Evolutionary conservation across 1,140 invertebrate genomes (phyloP), one percentile per base, ranked within the genome.

Genomic region (Bombus pyrosoma): DNA sequence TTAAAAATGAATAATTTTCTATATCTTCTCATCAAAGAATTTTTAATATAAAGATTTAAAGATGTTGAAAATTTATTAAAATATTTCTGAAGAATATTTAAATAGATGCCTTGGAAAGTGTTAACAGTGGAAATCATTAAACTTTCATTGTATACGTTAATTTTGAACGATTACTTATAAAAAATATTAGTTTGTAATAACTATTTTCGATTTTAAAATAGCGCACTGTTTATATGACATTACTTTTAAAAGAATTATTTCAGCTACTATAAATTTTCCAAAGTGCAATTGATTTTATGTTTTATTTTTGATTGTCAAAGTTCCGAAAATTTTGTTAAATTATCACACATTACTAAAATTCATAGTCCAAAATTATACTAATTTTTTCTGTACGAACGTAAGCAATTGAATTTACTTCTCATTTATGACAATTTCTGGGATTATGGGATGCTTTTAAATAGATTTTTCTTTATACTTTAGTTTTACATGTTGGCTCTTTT

Each of bases 401-500:
- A 68, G 25, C 9, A 39, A 69, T 12, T 53, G 18, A 2, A 76
- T 59, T 12, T 32, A 37, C 10, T 39, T 37, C n/a, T 39, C 53
- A 66, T 37, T 57, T n/a, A 22, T 68, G 18, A 6, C 18, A 77
- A 68, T 53, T 68, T 76, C 3, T 72, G 59, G n/a, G 82, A 79
- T 84, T 43, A n/a, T 10, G n/a, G 47, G 76, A 53, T 59, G 57
- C n/a, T 43, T 79, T n/a, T 84, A 47, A 84, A 84, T 71, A 39
- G 77, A 79, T 39, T 47, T 59, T 73, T 41, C 77, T 39, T 80
- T 80, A 47, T 72, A 85, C 79, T 80, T 71, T 72, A 80, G 41
- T 62, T 80, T 72, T 22, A 80, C 32, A 80, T 73, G 71, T 73
- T 37, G 83, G 76, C 57, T 79, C 43, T 64, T 43, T 80, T 47